Conservation (phyloP, 2,113 vertebrate species). For the Gracilinanus agilis region DNA sequence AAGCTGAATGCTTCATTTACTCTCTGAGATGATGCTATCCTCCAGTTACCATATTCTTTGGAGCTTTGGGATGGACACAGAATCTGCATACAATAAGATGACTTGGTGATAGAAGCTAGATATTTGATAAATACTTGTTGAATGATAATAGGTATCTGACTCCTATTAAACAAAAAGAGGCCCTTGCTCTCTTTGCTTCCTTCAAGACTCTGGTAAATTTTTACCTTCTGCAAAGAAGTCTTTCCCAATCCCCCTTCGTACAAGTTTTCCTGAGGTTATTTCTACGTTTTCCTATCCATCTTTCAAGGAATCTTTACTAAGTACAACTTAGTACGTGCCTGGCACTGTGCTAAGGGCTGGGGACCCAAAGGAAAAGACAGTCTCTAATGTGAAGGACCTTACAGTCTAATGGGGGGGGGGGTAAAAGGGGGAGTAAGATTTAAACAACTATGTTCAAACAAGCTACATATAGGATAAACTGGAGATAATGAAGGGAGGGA, state of each 20-base stretch:
- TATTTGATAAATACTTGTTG: background rate
- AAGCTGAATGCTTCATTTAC: background rate
- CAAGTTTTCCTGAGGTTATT: background rate
- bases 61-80: background rate
- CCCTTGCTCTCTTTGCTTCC: background rate
- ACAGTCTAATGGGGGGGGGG: background rate
- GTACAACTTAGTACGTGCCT: too few relatives aligned
- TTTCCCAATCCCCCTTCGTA: background rate
- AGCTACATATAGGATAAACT: background rate
- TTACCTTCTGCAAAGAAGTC: background rate
- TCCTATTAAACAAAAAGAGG: background rate
- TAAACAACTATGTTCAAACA: background rate
- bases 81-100: background rate
- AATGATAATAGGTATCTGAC: background rate
- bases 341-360: background rate
- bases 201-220: background rate
- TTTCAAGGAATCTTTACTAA: background rate
- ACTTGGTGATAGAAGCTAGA: background rate
- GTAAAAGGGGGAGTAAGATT: background rate
- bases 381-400: background rate
- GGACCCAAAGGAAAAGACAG: background rate
- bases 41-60: background rate
- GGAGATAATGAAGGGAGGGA: background rate
- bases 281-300: background rate
- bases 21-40: background rate